Conservation (phyloP, 2,888 invertebrate genomes). For the Amiota minor region DNA sequence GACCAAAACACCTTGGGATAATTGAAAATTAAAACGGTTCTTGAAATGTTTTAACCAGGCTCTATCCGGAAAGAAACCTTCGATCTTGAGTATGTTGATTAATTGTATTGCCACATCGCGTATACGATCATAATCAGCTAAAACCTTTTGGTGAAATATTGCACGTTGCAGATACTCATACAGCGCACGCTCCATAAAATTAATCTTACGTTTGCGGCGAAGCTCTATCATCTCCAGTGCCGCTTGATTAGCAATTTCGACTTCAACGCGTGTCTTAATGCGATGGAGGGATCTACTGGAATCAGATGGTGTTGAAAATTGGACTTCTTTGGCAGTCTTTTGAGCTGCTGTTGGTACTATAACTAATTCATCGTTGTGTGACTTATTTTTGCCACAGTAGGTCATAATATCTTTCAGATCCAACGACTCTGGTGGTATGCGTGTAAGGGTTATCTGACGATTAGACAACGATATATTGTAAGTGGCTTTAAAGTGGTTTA, state of each 20-base stretch:
- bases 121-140: slow-evolving; percentile 53
- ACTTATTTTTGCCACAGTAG: slow-evolving; percentile 56
- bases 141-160: slow-evolving; percentile 62
- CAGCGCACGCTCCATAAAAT: slow-evolving; percentile 66
- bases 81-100: slow-evolving; percentile 65
- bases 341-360: not conserved
- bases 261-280: slow-evolving; percentile 51
- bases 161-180: slow-evolving; percentile 68
- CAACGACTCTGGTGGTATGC: slow-evolving; percentile 60
- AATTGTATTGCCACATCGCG: slow-evolving; percentile 58
- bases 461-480: slow-evolving; percentile 65
- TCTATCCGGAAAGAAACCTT: slow-evolving; percentile 64
- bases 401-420: slow-evolving; percentile 67
- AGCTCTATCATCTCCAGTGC: slow-evolving; percentile 57
- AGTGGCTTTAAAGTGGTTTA: slow-evolving; percentile 66
- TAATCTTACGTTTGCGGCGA: slow-evolving; percentile 64
- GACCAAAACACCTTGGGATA: slow-evolving; percentile 49
- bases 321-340: slow-evolving; percentile 26
- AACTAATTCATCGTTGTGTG: slow-evolving; percentile 27
- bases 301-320: slow-evolving; percentile 31
- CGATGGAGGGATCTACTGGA: slow-evolving; percentile 51
- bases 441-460: slow-evolving; percentile 60
- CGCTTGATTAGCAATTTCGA: slow-evolving; percentile 56
- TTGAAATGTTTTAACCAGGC: slow-evolving; percentile 64
- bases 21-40: slow-evolving; percentile 54